Base-by-base conservation (phyloP, 2,888 invertebrate genomes). In the Polyploca ridens region DNA sequence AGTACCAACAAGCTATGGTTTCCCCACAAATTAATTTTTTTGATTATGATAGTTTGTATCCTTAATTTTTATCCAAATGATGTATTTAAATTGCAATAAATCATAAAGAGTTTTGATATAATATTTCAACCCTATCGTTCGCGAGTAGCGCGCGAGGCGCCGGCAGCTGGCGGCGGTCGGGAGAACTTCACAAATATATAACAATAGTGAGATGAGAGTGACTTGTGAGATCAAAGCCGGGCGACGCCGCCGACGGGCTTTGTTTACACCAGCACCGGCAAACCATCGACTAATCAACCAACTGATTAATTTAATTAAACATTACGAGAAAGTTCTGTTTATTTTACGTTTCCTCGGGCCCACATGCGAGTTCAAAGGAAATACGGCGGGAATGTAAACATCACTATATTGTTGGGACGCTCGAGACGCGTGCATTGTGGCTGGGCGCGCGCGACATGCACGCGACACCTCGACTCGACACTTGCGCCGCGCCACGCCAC, bases 251-350 rank as follows among this genome's bases (percentile, higher is more conserved):
- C 85, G 82, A 75, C 81, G 83, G 83, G 81, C 82, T 86, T 86
- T 93, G 93, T 94, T 94, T 94, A 94, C 92, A 82, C 85, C 87
- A 80, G 84, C 87, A 87, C 89, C 87, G 86, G 77, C 88, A 86
- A 85, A 87, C 90, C 93, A 92, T 92, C 93, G 93, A 89, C 93
- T 91, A 93, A 94, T 93, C 93, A 93, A 89, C 90, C 91, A 86
- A 88, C 93, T 93, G 93, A 94, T 93, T 94, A 94, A 94, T 93
- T 94, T 93, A 94, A 94, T 93, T 94, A 93, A 93, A 94, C 93
- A 93, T 93, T 91, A 93, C 93, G 88, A 93, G 93, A 94, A 93
- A 93, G 93, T 92, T 93, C 81, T 94, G 93, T 94, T 94, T 94
- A 92, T 89, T 89, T 87, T 88, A 89, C 89, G 90, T 91, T 93